These are phyloP conservation scores for Acromyrmex echinatior DNA, from an alignment of 1,140 invertebrate genomes.

Conservation along the genomic window DNA sequence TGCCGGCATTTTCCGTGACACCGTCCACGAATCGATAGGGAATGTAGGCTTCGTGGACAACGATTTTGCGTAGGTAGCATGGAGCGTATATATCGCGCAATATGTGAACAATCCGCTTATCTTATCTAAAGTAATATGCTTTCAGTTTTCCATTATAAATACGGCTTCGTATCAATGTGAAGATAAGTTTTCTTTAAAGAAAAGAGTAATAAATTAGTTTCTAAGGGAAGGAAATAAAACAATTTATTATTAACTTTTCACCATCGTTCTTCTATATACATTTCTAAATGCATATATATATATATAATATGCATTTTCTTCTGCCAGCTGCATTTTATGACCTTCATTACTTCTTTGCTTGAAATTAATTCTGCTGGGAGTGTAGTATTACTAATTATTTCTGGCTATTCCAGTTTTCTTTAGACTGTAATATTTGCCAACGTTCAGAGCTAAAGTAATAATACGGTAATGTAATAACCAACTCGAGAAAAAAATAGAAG, in stretches of 20 bases:
- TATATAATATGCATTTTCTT: constrained; percentile 32
- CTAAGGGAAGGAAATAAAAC: not conserved
- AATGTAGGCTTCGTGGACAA: constrained; percentile 47
- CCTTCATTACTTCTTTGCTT: constrained; percentile 20
- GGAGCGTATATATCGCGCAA: constrained; percentile 15
- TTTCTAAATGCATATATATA: constrained; percentile 21
- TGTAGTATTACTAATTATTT: constrained; percentile 37
- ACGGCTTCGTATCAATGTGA: not conserved
- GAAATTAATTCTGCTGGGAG: constrained; percentile 27
- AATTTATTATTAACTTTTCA: constrained; percentile 9
- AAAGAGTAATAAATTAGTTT: not conserved
- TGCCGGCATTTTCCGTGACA: constrained; percentile 63
- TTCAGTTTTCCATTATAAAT: not conserved
- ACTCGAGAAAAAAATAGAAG: not conserved
- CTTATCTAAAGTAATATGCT: not conserved
- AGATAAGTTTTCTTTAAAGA: not conserved
- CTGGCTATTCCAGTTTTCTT: constrained; percentile 16
- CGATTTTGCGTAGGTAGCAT: constrained; percentile 49
- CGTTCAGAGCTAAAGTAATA: not conserved
- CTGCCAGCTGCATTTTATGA: constrained; percentile 44
- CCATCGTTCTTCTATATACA: not conserved
- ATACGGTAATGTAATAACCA: not conserved
- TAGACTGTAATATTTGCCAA: constrained; percentile 23
- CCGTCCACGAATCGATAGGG: constrained; percentile 66
- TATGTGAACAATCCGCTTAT: constrained; percentile 37